Conservation (phyloP, 2,888 invertebrate genomes). For the Clistopyga incitator region DNA sequence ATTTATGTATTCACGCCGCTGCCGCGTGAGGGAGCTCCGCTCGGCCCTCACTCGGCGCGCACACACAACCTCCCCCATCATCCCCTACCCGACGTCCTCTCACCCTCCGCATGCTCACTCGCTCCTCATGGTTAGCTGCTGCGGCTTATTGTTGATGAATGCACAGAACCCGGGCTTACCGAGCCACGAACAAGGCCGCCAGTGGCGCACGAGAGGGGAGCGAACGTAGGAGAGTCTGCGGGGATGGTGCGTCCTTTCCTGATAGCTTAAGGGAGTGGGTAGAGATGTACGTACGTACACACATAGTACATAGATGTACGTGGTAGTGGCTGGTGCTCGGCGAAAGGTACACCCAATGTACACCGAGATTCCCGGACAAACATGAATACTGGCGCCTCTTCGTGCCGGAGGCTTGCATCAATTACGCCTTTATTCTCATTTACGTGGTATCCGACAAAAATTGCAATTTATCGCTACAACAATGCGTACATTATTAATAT, state of each 20-base stretch:
- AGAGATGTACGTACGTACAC: conserved; percentile 28
- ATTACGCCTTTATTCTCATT: conserved; percentile 73
- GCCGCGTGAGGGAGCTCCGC: conserved; percentile 70
- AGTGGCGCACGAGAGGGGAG: conserved; percentile 25
- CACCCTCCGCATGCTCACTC: conserved; percentile 43
- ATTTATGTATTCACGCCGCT: conserved; percentile 78
- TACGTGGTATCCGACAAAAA: conserved; percentile 68
- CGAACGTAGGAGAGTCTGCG: conserved; percentile 22
- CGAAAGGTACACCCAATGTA: conserved; percentile 6
- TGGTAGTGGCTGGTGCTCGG: not conserved
- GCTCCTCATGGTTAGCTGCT: conserved; percentile 62
- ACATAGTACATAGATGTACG: conserved; percentile 4
- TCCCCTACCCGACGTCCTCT: conserved; percentile 54
- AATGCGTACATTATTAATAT: conserved; percentile 77
- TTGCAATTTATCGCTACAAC: conserved; percentile 75
- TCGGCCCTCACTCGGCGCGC: conserved; percentile 22
- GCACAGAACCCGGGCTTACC: conserved; percentile 67
- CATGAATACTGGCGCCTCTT: conserved; percentile 38
- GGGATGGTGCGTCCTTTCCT: conserved; percentile 17
- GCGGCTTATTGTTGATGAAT: conserved; percentile 77
- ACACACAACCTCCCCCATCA: conserved; percentile 44
- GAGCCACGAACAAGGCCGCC: conserved; percentile 38
- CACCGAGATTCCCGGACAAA: not conserved
- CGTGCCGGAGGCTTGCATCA: conserved; percentile 67
- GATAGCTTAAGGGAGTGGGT: conserved; percentile 17